Evolutionary conservation across 2,797 vertebrate genomes (phyloP).

Genomic region (Chaunax sp.): DNA sequence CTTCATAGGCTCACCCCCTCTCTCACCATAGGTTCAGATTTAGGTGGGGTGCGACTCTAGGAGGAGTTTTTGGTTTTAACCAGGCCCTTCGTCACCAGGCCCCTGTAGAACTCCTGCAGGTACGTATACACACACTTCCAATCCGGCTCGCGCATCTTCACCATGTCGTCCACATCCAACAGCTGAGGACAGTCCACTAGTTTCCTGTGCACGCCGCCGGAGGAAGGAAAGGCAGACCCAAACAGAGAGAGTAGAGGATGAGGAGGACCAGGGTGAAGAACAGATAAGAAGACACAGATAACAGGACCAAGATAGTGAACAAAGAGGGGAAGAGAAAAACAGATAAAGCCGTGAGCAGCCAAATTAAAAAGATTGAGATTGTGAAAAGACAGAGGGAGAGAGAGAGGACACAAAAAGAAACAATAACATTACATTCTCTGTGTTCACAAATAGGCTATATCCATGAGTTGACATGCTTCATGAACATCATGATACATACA

Average conservation of each 20-base stretch:
- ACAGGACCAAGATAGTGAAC: constrained; percentile 54
- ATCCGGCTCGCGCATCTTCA: constrained; percentile 98
- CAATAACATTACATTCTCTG: constrained; percentile 86
- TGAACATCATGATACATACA: constrained; percentile 70
- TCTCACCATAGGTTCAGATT: constrained; percentile 92
- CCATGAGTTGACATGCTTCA: constrained; percentile 86
- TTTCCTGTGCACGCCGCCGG: constrained; percentile 86
- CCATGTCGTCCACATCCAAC: constrained; percentile 99
- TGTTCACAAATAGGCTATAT: constrained; percentile 76
- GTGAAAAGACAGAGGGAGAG: constrained; percentile 70
- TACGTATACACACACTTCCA: constrained; percentile 99
- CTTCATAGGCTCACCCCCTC: constrained; percentile 67
- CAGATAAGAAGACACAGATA: constrained; percentile 52
- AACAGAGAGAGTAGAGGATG: constrained; percentile 33
- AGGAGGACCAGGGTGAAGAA: constrained; percentile 26
- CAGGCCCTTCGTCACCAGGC: constrained; percentile 99
- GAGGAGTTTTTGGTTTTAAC: constrained; percentile 99
- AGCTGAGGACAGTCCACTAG: constrained; percentile 98
- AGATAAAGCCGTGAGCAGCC: constrained; percentile 82
- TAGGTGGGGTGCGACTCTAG: constrained; percentile 83
- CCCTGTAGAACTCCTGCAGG: constrained; percentile 99
- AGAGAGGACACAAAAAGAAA: constrained; percentile 77
- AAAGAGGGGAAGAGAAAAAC: constrained; percentile 30
- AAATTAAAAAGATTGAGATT: constrained; percentile 71
- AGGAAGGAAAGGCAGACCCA: constrained; percentile 34